phyloP scores from a whole-genome alignment of 2,888 invertebrate species.

The Diaphora mendica region DNA sequence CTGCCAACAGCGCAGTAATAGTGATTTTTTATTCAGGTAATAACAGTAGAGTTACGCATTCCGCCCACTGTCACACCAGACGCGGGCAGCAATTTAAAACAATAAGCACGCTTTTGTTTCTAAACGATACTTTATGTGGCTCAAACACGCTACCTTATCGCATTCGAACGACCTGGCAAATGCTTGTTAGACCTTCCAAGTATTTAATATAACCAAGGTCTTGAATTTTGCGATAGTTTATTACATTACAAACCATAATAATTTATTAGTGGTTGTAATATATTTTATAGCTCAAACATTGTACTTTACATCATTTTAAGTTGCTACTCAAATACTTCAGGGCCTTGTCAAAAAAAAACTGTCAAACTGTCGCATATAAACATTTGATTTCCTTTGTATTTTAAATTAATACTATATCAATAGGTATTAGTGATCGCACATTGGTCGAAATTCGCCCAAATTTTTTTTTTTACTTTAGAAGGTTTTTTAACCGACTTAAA shows the following conservation, averaged over 20 bases:
- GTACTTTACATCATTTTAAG: background rate
- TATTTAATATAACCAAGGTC: slow-evolving; percentile 1
- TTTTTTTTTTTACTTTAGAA: no score
- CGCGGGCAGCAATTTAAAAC: slow-evolving; percentile 84
- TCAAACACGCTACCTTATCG: slow-evolving; percentile 68
- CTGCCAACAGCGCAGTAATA: slow-evolving; percentile 13
- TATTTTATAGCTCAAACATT: background rate
- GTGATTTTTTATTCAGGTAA: slow-evolving; percentile 43
- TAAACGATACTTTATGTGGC: slow-evolving; percentile 74
- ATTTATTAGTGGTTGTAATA: background rate
- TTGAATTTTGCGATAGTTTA: slow-evolving; percentile 8
- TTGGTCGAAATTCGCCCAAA: no score
- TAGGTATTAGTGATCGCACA: no score
- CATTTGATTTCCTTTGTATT: no score
- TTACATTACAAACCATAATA: background rate
- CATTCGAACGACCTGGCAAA: slow-evolving; percentile 61
- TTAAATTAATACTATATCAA: no score
- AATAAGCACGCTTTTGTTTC: slow-evolving; percentile 80
- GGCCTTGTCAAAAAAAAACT: background rate
- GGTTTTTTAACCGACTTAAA: no score
- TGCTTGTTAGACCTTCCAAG: slow-evolving; percentile 32
- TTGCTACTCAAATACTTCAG: background rate
- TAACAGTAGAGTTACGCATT: slow-evolving; percentile 56
- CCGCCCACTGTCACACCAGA: slow-evolving; percentile 78
- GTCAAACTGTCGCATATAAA: background rate